phyloP scores from a whole-genome alignment of 2,888 invertebrate species.

The Serrognathus titanus region DNA sequence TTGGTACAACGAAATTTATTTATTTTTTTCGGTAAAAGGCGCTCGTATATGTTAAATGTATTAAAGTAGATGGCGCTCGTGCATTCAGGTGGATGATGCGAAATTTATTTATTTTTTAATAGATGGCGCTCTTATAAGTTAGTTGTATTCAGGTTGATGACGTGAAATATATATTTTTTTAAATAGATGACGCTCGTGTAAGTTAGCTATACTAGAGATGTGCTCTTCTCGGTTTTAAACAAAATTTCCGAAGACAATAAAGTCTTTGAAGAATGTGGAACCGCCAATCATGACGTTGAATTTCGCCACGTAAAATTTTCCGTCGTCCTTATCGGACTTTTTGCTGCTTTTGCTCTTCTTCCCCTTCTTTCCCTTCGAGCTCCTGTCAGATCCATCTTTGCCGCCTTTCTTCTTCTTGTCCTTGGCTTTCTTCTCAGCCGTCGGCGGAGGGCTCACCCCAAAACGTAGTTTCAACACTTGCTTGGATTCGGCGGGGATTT shows the following conservation, averaged over 20 bases:
- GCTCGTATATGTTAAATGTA: no score
- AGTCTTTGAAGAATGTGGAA: conserved; percentile 27
- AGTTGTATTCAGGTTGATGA: no score
- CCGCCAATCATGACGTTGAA: conserved; percentile 29
- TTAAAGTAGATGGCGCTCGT: no score
- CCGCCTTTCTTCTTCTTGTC: conserved; percentile 11
- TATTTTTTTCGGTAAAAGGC: no score
- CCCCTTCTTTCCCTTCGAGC: conserved; percentile 2
- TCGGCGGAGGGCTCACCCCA: conserved; percentile 6
- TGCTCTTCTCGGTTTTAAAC: not conserved
- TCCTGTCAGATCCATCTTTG: conserved; percentile 9
- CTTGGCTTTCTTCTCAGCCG: conserved; percentile 2
- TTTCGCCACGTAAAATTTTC: conserved; percentile 27
- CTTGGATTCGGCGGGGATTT: conserved; percentile 13
- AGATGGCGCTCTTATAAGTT: no score
- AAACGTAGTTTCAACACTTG: conserved; percentile 18
- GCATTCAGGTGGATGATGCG: no score
- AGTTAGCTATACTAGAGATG: no score
- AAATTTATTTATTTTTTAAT: no score
- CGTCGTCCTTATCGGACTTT: conserved; percentile 1
- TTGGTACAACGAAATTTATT: no score
- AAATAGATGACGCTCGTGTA: no score
- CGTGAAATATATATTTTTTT: no score
- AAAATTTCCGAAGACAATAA: conserved; percentile 29
- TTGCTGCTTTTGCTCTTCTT: conserved; percentile 3